phyloP scores from a whole-genome alignment of 2,888 invertebrate genomes.

The Steinernema scapterisci region DNA sequence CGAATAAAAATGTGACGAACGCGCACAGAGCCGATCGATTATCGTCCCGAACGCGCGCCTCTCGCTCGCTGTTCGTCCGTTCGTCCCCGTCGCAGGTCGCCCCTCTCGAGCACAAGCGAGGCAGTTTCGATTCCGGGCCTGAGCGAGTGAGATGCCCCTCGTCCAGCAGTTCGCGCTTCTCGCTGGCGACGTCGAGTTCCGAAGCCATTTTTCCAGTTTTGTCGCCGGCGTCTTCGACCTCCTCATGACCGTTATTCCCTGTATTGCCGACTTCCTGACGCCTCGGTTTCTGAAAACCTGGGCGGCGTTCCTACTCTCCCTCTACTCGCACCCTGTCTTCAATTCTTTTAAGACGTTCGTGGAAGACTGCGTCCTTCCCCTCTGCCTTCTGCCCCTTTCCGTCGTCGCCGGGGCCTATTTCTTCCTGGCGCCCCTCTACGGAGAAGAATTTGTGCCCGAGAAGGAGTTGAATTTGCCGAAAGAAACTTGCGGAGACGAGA shows the following conservation, averaged over 20 bases:
- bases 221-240: not conserved
- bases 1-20: constrained; percentile 5
- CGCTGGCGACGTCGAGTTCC: not conserved
- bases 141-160: not conserved
- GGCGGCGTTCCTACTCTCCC: not conserved
- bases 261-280: too few species aligned
- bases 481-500: too few species aligned
- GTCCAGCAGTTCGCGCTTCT: constrained; percentile 7
- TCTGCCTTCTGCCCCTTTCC: not conserved
- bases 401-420: not conserved
- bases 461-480: not conserved
- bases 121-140: too few species aligned
- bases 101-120: not conserved
- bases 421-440: not conserved
- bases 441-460: not conserved
- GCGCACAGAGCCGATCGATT: constrained; percentile 23
- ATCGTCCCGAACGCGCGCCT: constrained; percentile 23
- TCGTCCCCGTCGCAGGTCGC: not conserved
- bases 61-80: not conserved
- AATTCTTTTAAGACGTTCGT: not conserved
- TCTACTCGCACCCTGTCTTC: not conserved
- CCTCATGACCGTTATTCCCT: not conserved
- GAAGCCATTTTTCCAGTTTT: not conserved
- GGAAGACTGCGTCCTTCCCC: not conserved
- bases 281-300: not conserved